Percentiles rank a stretch among this genome's conserved stretches.
phyloP scores from a whole-genome alignment of 2,888 invertebrate genomes.

The Leptura quadrifasciata region DNA sequence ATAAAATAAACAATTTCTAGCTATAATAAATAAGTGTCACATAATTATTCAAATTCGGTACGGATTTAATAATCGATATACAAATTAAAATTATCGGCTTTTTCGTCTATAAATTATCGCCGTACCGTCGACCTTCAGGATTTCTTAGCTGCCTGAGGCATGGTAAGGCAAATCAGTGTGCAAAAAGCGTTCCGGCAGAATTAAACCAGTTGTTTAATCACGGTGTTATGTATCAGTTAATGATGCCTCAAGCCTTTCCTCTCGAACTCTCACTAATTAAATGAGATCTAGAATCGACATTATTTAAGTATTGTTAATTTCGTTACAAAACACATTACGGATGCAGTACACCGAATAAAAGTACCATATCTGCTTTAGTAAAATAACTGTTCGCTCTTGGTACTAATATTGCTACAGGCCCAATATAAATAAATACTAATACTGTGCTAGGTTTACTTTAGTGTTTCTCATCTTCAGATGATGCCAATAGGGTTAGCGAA shows the following conservation, averaged over 20 bases:
- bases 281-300: no score
- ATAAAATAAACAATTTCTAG: not conserved
- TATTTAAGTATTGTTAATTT: no score
- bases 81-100: not conserved
- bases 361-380: no score
- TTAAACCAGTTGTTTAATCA: not conserved
- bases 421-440: no score
- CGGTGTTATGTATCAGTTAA: not conserved
- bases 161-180: not conserved
- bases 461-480: no score
- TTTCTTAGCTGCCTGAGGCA: not conserved
- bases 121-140: not conserved
- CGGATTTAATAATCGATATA: constrained; percentile 1
- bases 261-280: no score
- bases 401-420: no score
- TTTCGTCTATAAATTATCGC: not conserved
- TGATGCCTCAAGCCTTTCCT: not conserved
- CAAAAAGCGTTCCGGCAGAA: not conserved
- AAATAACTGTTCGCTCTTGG: no score
- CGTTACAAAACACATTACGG: no score
- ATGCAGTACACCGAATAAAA: no score
- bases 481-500: no score
- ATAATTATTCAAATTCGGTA: not conserved
- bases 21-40: not conserved
- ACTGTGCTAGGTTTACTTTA: no score